Percentiles rank a stretch among this genome's conserved stretches.
Conservation (phyloP, 2,113 vertebrate genomes). For the Myanophis thanlyinensis region DNA sequence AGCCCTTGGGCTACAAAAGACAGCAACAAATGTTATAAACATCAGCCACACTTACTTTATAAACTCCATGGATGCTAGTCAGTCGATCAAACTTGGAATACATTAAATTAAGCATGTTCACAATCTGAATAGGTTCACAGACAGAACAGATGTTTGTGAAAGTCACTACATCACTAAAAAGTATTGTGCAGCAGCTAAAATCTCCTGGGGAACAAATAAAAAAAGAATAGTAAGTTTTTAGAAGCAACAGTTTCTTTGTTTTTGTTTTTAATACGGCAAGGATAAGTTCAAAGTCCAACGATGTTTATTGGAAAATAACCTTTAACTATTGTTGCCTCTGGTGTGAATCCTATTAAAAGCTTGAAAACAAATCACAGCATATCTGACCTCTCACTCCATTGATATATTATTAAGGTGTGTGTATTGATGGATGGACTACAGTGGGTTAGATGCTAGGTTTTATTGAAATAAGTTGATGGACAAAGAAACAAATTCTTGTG, state of each 20-base stretch:
- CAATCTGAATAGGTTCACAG: constrained; percentile 75
- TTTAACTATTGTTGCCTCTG: not conserved
- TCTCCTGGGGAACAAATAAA: constrained; percentile 64
- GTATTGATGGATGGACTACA: not conserved
- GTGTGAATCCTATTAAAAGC: not conserved
- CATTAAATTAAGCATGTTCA: constrained; percentile 78
- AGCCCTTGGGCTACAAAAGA: not conserved
- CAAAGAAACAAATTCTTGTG: not conserved
- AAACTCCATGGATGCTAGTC: constrained; percentile 70
- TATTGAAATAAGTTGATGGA: not conserved
- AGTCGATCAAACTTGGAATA: constrained; percentile 77
- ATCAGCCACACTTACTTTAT: constrained; percentile 65
- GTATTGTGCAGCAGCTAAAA: constrained; percentile 76
- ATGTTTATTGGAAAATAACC: not conserved
- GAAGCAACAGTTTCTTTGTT: not conserved
- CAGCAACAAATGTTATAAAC: not conserved
- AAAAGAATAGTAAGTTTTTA: not conserved
- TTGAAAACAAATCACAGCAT: not conserved
- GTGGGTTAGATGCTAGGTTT: not conserved
- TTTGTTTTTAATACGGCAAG: not conserved
- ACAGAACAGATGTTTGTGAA: constrained; percentile 80
- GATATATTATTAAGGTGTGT: not conserved
- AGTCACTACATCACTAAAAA: constrained; percentile 80
- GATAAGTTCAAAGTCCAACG: not conserved
- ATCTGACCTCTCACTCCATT: too few species aligned